Percentiles rank a stretch among this genome's conserved stretches.
phyloP scores from a whole-genome alignment of 1,140 invertebrate species.

The Tetramorium alpestre region DNA sequence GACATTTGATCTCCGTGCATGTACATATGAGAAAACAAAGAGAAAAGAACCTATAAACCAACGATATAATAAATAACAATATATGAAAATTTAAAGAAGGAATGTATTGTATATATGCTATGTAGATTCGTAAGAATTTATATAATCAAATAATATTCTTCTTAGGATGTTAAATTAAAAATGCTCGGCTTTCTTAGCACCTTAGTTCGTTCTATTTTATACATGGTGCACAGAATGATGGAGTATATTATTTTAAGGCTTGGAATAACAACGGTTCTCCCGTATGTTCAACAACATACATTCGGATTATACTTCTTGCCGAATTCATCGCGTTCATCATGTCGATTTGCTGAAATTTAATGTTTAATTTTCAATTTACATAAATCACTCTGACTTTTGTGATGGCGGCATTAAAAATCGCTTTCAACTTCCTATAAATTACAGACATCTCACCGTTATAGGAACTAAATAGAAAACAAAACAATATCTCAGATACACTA shows the following conservation, averaged over 20 bases:
- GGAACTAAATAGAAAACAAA: slow-evolving; percentile 65
- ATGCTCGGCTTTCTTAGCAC: slow-evolving; percentile 42
- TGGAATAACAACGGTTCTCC: slow-evolving; percentile 33
- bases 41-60: slow-evolving; percentile 3
- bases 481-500: slow-evolving; percentile 61
- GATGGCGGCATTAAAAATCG: slow-evolving; percentile 5
- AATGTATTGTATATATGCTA: slow-evolving; percentile 55
- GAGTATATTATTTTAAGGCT: slow-evolving; percentile 46
- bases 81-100: slow-evolving; percentile 49
- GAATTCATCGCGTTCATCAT: slow-evolving; percentile 3
- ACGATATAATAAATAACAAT: slow-evolving; percentile 56
- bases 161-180: slow-evolving; percentile 45
- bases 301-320: not conserved
- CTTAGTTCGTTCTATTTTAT: slow-evolving; percentile 51
- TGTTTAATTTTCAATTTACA: slow-evolving; percentile 25
- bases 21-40: slow-evolving; percentile 3
- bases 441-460: slow-evolving; percentile 39
- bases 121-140: slow-evolving; percentile 11
- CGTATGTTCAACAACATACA: slow-evolving; percentile 25
- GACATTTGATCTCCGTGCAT: slow-evolving; percentile 16
- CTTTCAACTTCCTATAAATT: slow-evolving; percentile 24
- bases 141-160: slow-evolving; percentile 8
- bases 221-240: slow-evolving; percentile 42
- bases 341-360: slow-evolving; percentile 15
- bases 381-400: slow-evolving; percentile 26